phyloP scores from a whole-genome alignment of 1,140 invertebrate genomes.

The Drosophila jambulina region DNA sequence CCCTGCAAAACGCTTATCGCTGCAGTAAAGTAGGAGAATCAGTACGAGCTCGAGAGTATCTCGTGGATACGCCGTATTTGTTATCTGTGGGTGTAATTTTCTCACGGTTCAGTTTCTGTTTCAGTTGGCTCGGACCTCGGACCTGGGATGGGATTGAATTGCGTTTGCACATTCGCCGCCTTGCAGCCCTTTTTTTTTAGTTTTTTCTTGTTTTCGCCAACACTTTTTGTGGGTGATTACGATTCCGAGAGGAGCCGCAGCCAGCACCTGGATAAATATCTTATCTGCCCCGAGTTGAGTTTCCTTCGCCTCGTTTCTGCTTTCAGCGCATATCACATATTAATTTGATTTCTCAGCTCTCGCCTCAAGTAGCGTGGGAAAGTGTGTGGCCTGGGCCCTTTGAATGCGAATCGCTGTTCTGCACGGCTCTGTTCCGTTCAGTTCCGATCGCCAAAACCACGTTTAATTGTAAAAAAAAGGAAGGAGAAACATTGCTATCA shows the following conservation, averaged over 20 bases:
- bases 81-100: slow-evolving; percentile 83
- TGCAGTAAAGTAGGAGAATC: slow-evolving; percentile 44
- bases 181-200: slow-evolving; percentile 51
- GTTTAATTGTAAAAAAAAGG: slow-evolving; percentile 16
- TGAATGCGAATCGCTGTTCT: slow-evolving; percentile 44
- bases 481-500: slow-evolving; percentile 46
- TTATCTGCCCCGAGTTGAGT: slow-evolving; percentile 64
- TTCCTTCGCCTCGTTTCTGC: slow-evolving; percentile 59
- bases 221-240: slow-evolving; percentile 76
- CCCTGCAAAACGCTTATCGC: slow-evolving; percentile 75
- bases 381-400: slow-evolving; percentile 29
- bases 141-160: slow-evolving; percentile 62
- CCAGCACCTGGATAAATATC: slow-evolving; percentile 83
- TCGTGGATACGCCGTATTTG: slow-evolving; percentile 32
- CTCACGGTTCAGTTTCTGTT: slow-evolving; percentile 77
- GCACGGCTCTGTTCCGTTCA: background rate
- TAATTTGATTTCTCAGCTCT: slow-evolving; percentile 69
- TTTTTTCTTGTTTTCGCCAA: slow-evolving; percentile 57
- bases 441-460: slow-evolving; percentile 31
- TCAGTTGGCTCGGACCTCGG: slow-evolving; percentile 62
- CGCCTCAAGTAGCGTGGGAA: slow-evolving; percentile 77
- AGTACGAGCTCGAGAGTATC: slow-evolving; percentile 20
- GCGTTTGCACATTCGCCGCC: slow-evolving; percentile 79
- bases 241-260: slow-evolving; percentile 42
- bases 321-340: slow-evolving; percentile 76